Evolutionary conservation across 2,797 vertebrate species (phyloP).

Genomic region (Microctenopoma steveboyesi): DNA sequence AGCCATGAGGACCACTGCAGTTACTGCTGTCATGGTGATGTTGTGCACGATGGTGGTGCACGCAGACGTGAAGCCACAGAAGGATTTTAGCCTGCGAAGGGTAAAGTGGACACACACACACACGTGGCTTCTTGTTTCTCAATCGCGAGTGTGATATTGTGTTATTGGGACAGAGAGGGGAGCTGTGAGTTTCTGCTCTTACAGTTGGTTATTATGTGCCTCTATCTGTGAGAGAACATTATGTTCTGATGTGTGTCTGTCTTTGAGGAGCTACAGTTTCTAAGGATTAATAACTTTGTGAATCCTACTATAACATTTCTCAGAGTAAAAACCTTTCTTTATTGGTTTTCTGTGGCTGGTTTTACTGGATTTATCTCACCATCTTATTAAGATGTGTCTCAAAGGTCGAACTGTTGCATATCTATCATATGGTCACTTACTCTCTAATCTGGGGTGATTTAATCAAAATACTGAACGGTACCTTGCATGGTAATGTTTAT

Average conservation of each 20-base stretch:
- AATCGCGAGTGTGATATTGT: neutral
- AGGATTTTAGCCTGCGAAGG: conserved; percentile 81
- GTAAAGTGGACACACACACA: conserved; percentile 64
- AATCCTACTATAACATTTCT: conserved; percentile 25
- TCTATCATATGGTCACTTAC: conserved; percentile 4
- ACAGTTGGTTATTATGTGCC: neutral
- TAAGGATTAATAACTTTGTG: neutral
- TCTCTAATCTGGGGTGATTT: neutral
- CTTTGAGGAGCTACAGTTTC: conserved; percentile 17
- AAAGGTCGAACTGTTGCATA: neutral
- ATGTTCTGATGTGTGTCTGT: conserved; percentile 8
- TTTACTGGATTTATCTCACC: conserved; percentile 4
- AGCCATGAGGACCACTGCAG: conserved; percentile 73
- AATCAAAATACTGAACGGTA: neutral
- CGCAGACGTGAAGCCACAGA: conserved; percentile 78
- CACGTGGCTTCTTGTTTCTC: neutral
- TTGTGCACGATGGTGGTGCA: conserved; percentile 53
- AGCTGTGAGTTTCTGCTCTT: neutral
- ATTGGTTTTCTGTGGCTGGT: conserved; percentile 3
- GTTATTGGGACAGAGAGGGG: neutral
- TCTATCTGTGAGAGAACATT: neutral
- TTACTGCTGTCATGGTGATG: conserved; percentile 69
- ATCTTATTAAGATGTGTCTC: conserved; percentile 5
- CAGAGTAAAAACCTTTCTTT: conserved; percentile 3
- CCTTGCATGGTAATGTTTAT: neutral